Percentiles rank a stretch among this genome's conserved stretches.
These are phyloP conservation scores for Zaprionus obscuricornis DNA, from an alignment of 2,888 invertebrate genomes.

Conservation along the genomic window DNA sequence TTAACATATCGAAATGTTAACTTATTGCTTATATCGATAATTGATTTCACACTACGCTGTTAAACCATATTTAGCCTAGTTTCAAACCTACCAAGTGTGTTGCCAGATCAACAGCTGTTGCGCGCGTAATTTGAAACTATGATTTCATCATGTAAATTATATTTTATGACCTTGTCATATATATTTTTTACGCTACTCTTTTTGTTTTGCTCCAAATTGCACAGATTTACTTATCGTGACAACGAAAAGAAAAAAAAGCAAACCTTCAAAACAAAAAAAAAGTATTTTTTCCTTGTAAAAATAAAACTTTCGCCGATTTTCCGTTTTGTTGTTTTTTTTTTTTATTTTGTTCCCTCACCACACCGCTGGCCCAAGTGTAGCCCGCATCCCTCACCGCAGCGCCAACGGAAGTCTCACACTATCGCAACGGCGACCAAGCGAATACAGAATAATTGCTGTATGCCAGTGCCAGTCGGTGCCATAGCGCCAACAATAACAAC, in stretches of 20 bases:
- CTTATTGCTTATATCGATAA: neutral
- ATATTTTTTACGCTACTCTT: constrained; percentile 10
- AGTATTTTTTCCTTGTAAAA: constrained; percentile 32
- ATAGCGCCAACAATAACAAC: constrained; percentile 58
- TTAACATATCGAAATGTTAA: constrained; percentile 22
- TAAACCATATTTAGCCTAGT: constrained; percentile 15
- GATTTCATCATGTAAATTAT: neutral
- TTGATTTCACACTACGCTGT: neutral
- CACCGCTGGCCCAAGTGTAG: neutral
- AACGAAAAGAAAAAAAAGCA: constrained; percentile 13
- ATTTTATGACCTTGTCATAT: constrained; percentile 25
- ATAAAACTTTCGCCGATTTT: constrained; percentile 59
- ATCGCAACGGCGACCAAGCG: constrained; percentile 63
- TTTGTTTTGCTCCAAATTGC: constrained; percentile 21
- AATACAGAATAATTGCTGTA: constrained; percentile 65
- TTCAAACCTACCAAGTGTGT: constrained; percentile 6
- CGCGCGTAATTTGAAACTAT: constrained; percentile 20
- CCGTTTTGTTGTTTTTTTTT: too few relatives aligned
- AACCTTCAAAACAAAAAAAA: constrained; percentile 39
- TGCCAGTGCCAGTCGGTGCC: constrained; percentile 81
- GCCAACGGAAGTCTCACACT: constrained; percentile 64
- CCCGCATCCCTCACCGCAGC: neutral
- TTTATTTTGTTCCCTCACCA: too few relatives aligned
- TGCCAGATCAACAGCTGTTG: constrained; percentile 7
- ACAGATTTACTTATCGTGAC: constrained; percentile 13